These are phyloP conservation scores for Tenthredo notha DNA, from an alignment of 2,888 invertebrate species.

Conservation along the genomic window DNA sequence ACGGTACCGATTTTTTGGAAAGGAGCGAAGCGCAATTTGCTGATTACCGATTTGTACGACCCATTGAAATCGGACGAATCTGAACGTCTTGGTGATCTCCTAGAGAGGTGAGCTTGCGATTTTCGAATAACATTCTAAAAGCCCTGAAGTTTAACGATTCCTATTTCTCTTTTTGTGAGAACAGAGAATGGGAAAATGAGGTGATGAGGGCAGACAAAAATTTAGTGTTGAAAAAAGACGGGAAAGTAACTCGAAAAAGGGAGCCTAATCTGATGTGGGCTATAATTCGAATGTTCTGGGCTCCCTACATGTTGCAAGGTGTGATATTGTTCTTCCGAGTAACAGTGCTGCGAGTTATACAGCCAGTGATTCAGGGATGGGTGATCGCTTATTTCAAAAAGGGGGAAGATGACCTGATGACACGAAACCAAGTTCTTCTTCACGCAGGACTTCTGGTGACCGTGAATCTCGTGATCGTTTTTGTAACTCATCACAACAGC, in stretches of 20 bases:
- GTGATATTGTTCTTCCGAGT: conserved; percentile 58
- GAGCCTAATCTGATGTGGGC: conserved; percentile 78
- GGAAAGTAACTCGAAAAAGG: conserved; percentile 49
- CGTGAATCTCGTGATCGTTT: conserved; percentile 70
- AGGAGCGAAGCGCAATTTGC: conserved; percentile 73
- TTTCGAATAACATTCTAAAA: no score
- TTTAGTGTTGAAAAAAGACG: conserved; percentile 60
- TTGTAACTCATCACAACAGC: conserved; percentile 77
- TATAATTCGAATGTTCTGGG: conserved; percentile 76
- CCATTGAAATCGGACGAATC: conserved; percentile 74
- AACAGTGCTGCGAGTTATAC: conserved; percentile 54
- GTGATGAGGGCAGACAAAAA: conserved; percentile 65
- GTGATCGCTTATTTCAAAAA: conserved; percentile 69
- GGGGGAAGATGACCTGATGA: not conserved
- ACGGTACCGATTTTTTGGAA: conserved; percentile 74
- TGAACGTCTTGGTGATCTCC: conserved; percentile 69
- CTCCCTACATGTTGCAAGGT: conserved; percentile 63
- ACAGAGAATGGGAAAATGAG: conserved; percentile 79
- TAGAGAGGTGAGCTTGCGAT: conserved; percentile 71
- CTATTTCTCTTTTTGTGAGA: not conserved
- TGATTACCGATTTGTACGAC: conserved; percentile 75
- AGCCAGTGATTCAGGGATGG: conserved; percentile 68
- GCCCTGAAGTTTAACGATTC: no score
- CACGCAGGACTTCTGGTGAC: conserved; percentile 75
- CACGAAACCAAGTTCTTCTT: conserved; percentile 75